Percentiles rank a stretch among this genome's conserved stretches.
These are phyloP conservation scores for Micrasema minimum DNA, from an alignment of 1,140 invertebrate genomes.

Conservation along the genomic window DNA sequence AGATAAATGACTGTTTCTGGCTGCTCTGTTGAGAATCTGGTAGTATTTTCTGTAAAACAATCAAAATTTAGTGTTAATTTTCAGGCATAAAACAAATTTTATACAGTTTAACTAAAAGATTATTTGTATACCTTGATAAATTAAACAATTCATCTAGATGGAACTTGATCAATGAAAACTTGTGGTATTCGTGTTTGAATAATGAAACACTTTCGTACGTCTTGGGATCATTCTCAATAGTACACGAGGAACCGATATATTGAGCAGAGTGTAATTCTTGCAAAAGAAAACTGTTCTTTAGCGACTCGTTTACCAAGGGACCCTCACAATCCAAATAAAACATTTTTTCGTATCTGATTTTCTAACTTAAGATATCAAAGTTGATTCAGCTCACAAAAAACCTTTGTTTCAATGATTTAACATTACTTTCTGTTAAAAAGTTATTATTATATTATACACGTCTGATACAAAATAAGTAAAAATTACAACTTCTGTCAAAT, in stretches of 20 bases:
- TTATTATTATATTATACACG: no score
- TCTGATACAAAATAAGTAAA: no score
- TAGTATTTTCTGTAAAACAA: slow-evolving; percentile 43
- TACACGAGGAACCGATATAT: neutral
- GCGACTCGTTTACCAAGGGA: slow-evolving; percentile 3
- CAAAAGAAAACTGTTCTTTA: slow-evolving; percentile 18
- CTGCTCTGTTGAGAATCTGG: slow-evolving; percentile 38
- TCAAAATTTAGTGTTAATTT: neutral
- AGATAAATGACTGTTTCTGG: slow-evolving; percentile 33
- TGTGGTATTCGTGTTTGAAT: slow-evolving; percentile 43
- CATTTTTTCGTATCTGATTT: no score
- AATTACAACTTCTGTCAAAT: no score
- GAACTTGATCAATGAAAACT: slow-evolving; percentile 13
- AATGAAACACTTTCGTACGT: slow-evolving; percentile 20
- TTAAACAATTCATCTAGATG: slow-evolving; percentile 37
- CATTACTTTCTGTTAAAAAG: no score
- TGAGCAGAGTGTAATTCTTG: slow-evolving; percentile 12
- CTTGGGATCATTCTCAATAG: slow-evolving; percentile 2
- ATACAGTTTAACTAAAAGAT: neutral
- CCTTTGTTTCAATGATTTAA: no score
- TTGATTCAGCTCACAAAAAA: no score
- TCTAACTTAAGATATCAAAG: no score
- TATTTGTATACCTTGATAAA: slow-evolving; percentile 32
- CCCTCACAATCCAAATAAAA: slow-evolving; percentile 40
- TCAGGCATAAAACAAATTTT: neutral